Base-by-base conservation (phyloP, 1,140 invertebrate genomes). In the Orius insidiosus region DNA sequence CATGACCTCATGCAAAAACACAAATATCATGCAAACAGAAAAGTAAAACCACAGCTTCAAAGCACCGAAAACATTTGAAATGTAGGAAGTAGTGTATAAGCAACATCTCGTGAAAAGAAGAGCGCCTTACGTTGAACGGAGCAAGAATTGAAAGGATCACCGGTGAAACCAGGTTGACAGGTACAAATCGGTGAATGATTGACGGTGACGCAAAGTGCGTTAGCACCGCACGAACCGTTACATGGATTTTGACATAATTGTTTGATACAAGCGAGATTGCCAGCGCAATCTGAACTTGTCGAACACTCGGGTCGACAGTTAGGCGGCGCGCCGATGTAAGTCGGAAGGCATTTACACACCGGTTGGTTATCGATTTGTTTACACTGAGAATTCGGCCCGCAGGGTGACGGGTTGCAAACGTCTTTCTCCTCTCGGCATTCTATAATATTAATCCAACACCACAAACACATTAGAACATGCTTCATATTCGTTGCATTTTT, bases 371-470 rank as follows among this genome's bases (percentile, higher is more conserved):
- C 69, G 37, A 77, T 66, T 11, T 80, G 66, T 57, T 77, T 76
- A 57, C 85, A 88, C 47, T 79, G 69, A 1, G 82, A 78, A 57
- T 86, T 81, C 1, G 80, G 79, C 14, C 85, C 85, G 56, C 84
- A 89, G 1, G 84, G 81, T 11, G 75, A 80, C 50, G 78, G 80
- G 30, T 68, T 70, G 58, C 83, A 85, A 6, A 78, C 53, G 30
- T 54, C 62, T 19, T 46, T 41, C 31, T 62, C 63, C 35, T 63
- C 51, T 39, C 46, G 41, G 19, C 48, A 51, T 47, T 51, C 49
- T 51, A 46, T 13, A 41, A 43, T 30, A 31, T 31, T 30, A 30
- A 11, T 10, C 10, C 10, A 43, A 10, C n/a, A 32, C 41, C 41
- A 31, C 8, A 24, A 16, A 46, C 44, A 46, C 44, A 33, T 30